Base-by-base conservation (phyloP, 2,888 invertebrate species). In the Parnassius mnemosyne region DNA sequence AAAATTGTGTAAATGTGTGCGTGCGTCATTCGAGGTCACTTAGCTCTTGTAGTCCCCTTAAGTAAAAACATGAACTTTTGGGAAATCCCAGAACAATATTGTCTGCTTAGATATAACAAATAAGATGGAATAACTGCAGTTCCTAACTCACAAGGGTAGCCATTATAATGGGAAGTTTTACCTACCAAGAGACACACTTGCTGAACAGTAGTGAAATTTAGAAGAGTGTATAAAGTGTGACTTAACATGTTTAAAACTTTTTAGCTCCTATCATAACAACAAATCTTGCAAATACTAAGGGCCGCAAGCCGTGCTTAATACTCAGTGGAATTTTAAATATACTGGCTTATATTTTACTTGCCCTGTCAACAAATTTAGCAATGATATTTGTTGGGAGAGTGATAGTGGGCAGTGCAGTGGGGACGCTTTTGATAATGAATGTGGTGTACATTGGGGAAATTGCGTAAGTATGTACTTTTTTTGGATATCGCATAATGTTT, bases 391-490 rank as follows among this genome's bases (percentile, higher is more conserved):
- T 63, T 10, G 65, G 72, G 11, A 69, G 79, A 49, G 49, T 78
- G 1, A 50, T 77, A 5, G 64, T 63, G 25, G 76, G 77, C 1
- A 52, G 76, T 0, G 72, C 73, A 0, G 63, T 63, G 61, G 72
- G 75, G 0, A 71, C 72, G 25, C 69, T 71, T 3, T 65, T 60
- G 2, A 71, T 78, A 3, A 64, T 66, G n/a, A 73, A 68, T 53
- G 59, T 77, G 1, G 73, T 80, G 1, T 79, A 79, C n/a, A 67
- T 79, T 12, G 78, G 79, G 1, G 79, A 80, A 64, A 76, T 80
- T 13, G 73, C 78, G 79, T 79, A 61, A 77, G 79, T 76, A 42
- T 50, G 25, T 25, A 5, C 25, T 16, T 25, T 25, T 25, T 25
- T 25, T 7, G 25, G 25, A 25, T 3, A 25, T 25, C 7, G 2